Evolutionary conservation across 23 tunicate species (phyloP), one percentile per base, ranked within the genome.

Genomic region (Halocynthia aurantium): DNA sequence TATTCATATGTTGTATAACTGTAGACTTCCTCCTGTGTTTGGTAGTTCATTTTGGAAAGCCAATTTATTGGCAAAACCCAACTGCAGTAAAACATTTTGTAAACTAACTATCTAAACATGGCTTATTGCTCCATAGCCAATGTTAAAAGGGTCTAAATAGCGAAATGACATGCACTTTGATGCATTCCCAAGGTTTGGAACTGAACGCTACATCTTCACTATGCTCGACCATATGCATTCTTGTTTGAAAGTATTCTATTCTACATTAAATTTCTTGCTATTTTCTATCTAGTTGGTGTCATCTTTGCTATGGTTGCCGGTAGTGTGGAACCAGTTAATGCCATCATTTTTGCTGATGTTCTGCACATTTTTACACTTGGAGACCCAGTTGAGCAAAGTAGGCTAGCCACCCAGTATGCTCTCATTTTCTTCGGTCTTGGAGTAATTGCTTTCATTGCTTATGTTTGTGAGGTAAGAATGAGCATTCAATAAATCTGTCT

Each of bases 301-400:
- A 22, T 86, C 17, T 92, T 86, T 58, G 86, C 98, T 15, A 55
- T 70, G 44, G 74, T 92, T 51, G 92, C 99, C 50, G 99, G 99
- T 6, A 61, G 87, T 15, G 74, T 80, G n/a, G 96, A 96, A 52
- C 96, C 99, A 13, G 66, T 96, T 10, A 89, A 82, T 50, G 96
- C 99, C 8, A 70, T 96, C 52, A 51, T 96, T 10, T 89, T 96
- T 64, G 87, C 99, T n/a, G 93, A 82, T 15, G 89, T 96, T 18
- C 83, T 96, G 53, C 80, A 80, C 44, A 75, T 89, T 44, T 96
- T 92, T 75, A 82, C 92, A 1, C 71, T 86, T 17, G 75, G 64
- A 22, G 82, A 86, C 68, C 10, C 22, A 19, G 92, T 67, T 8
- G 91, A 85, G 67, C 91, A 92, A 69, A 53, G 62, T 0, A n/a